phyloP scores from a whole-genome alignment of 1,140 invertebrate species.

The Pseudomyrmex gracilis region DNA sequence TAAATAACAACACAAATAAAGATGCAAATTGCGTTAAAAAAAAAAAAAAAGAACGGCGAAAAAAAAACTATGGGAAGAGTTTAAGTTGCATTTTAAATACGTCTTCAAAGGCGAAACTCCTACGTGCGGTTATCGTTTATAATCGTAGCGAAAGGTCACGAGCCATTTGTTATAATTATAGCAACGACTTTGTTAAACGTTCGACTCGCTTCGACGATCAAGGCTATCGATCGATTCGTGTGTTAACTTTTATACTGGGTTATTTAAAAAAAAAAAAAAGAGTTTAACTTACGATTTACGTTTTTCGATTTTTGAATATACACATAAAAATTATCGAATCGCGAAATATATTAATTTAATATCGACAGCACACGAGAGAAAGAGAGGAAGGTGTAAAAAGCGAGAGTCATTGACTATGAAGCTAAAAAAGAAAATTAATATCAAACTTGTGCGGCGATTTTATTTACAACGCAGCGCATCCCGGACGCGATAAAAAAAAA shows the following conservation, averaged over 20 bases:
- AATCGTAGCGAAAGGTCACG: slow-evolving; percentile 1
- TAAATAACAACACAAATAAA: too few relatives aligned
- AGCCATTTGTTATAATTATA: slow-evolving; percentile 12
- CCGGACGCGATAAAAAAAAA: slow-evolving; percentile 5
- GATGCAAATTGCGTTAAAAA: neutral
- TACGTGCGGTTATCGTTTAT: neutral
- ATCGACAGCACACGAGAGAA: neutral
- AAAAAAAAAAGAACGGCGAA: neutral
- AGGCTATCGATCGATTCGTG: neutral
- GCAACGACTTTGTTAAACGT: neutral
- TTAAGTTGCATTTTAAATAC: neutral
- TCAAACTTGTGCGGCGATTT: slow-evolving; percentile 2
- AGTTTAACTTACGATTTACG: neutral
- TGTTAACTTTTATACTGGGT: neutral
- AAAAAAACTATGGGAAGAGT: neutral
- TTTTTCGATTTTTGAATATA: neutral
- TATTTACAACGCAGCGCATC: slow-evolving; percentile 11
- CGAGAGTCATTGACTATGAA: too few relatives aligned
- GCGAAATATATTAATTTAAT: neutral
- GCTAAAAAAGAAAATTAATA: slow-evolving; percentile 10
- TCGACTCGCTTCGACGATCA: neutral
- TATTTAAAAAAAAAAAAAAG: slow-evolving; percentile 12
- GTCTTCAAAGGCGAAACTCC: neutral
- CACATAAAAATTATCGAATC: neutral
- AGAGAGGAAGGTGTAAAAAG: neutral